Evolutionary conservation across 64 coral and sea anemone genomes (phyloP).

Genomic region (Exaiptasia diaphana): DNA sequence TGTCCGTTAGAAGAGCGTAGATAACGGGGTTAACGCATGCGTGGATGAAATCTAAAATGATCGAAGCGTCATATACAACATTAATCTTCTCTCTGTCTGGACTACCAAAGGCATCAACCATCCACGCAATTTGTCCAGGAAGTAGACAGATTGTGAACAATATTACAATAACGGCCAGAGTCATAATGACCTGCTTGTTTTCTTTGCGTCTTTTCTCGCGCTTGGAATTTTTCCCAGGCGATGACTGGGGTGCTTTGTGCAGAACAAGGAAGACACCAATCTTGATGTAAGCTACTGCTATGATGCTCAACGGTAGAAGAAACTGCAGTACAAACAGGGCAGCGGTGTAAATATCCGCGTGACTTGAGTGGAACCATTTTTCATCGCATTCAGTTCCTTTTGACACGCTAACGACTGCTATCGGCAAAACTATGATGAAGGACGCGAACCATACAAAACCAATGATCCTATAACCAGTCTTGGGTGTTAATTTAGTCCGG

Average conservation of each 20-base stretch:
- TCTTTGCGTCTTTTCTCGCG: constrained; percentile 9
- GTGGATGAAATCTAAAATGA: constrained; percentile 61
- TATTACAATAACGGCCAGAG: constrained; percentile 38
- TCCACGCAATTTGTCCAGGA: constrained; percentile 53
- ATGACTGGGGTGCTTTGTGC: not conserved
- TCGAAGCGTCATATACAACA: constrained; percentile 56
- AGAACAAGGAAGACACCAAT: constrained; percentile 34
- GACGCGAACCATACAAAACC: constrained; percentile 24
- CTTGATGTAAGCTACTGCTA: constrained; percentile 30
- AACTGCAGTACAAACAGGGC: constrained; percentile 46
- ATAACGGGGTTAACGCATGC: constrained; percentile 77
- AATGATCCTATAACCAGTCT: constrained; percentile 10
- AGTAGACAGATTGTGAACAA: constrained; percentile 49
- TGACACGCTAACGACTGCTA: not conserved
- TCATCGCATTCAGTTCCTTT: not conserved
- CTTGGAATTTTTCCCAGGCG: not conserved
- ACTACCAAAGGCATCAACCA: constrained; percentile 49
- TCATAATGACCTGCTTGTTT: constrained; percentile 51
- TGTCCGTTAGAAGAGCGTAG: constrained; percentile 67
- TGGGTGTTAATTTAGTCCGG: constrained; percentile 6
- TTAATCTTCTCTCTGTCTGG: not conserved
- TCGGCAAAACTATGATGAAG: constrained; percentile 27
- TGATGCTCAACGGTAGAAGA: constrained; percentile 32
- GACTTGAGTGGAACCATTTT: constrained; percentile 21
- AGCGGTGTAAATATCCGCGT: constrained; percentile 40